Conservation (phyloP, 1,140 invertebrate genomes). For the Popillia japonica region DNA sequence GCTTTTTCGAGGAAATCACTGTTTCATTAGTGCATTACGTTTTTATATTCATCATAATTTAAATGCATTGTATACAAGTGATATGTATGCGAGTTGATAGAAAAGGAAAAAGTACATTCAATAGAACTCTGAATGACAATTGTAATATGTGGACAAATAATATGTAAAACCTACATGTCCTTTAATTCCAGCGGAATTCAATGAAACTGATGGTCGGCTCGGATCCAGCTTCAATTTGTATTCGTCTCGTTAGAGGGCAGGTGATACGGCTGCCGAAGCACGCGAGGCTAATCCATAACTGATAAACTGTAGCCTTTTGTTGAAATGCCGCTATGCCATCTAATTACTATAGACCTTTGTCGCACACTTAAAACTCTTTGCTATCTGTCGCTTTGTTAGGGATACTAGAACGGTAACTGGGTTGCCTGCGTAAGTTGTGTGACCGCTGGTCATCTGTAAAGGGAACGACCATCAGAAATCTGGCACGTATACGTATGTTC, state of each 20-base stretch:
- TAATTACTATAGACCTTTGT: conserved; percentile 31
- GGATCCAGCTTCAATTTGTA: conserved; percentile 27
- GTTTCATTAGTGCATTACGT: too few species aligned
- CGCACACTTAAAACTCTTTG: conserved; percentile 37
- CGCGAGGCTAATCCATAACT: conserved; percentile 38
- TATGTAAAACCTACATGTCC: neutral
- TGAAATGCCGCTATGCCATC: conserved; percentile 15
- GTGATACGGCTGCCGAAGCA: conserved; percentile 22
- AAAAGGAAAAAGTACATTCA: too few species aligned
- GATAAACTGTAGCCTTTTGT: conserved; percentile 37
- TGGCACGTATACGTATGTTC: neutral
- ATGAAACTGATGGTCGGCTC: neutral
- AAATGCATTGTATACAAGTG: too few species aligned
- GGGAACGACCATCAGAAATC: conserved; percentile 8
- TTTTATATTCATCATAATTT: too few species aligned
- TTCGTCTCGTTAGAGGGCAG: conserved; percentile 34
- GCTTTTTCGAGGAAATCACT: too few species aligned
- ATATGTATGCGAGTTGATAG: too few species aligned
- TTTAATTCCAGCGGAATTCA: neutral
- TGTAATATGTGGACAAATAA: conserved; percentile 3
- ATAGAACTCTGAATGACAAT: neutral
- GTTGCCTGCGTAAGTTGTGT: neutral
- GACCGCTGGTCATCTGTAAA: conserved; percentile 26
- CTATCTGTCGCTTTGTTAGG: conserved; percentile 31
- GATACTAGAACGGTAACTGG: neutral